Base-by-base conservation (phyloP, 1,140 invertebrate genomes). In the Scylla paramamosain region DNA sequence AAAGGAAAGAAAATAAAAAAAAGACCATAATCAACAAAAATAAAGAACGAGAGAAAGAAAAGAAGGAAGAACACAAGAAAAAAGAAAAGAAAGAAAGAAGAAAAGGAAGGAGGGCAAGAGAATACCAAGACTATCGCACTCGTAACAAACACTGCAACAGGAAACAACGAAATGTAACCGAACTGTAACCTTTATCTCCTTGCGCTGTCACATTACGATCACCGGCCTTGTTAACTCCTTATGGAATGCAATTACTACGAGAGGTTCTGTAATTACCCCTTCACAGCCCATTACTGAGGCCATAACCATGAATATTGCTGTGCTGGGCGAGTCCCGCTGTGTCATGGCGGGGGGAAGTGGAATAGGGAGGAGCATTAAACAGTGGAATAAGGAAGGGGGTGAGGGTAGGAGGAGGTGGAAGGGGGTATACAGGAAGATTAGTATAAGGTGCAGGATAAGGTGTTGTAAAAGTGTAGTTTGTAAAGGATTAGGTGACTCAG, bases 291-390 rank as follows among this genome's bases (percentile, higher is more conserved):
- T 77, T 77, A 77, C 67, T 25, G n/a, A 25, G 67, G 67, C 67
- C 67, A 77, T 77, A 77, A 77, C 67, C 67, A n/a, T 77, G 67
- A 77, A 77, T 77, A 77, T 77, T 77, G 67, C 67, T 77, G 67
- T 77, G 67, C 67, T 77, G 67, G 67, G 12, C 67, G 20, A n/a
- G n/a, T n/a, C 67, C 67, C 67, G 67, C 67, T 77, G 67, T 3
- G 67, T 77, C 67, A 77, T 77, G 67, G 67, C n/a, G 16, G 1
- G 20, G 20, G 39, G 25, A 20, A 7, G 67, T 16, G 67, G 16
- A 3, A 77, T 20, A n/a, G 67, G 67, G n/a, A n/a, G 67, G 67
- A 8, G 67, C 52, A 14, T 20, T 20, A 59, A n/a, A 77, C 1
- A 20, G 67, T 7, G 67, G 52, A 12, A 12, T 59, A 59, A 12